A percentile compares a stretch with the other conserved stretches of the same genome.
phyloP scores from a whole-genome alignment of 2,888 invertebrate genomes.

The Gryllus longicercus region DNA sequence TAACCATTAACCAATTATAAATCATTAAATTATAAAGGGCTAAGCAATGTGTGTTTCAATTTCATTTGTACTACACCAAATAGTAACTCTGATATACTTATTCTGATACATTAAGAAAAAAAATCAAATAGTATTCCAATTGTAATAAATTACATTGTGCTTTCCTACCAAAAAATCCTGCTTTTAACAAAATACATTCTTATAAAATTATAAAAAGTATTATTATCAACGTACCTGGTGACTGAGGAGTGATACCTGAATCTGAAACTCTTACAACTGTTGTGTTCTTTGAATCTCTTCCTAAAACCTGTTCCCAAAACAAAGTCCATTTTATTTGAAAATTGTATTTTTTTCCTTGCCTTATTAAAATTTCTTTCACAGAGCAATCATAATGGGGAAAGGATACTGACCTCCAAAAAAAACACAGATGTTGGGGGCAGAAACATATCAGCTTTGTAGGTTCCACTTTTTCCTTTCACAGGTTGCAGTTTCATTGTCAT shows the following conservation, averaged over 20 bases:
- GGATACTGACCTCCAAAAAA: neutral
- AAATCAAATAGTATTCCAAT: no score
- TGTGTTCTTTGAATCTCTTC: neutral
- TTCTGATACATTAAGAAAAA: no score
- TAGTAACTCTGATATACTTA: no score
- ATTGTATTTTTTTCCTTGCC: neutral
- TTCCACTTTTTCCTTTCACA: neutral
- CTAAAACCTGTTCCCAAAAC: neutral
- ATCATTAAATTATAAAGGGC: no score
- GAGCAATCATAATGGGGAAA: no score
- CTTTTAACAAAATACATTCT: no score
- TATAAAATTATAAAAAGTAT: neutral
- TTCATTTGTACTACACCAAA: no score
- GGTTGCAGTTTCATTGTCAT: neutral
- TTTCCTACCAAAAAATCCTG: no score
- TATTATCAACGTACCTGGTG: neutral
- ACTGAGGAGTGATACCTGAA: neutral
- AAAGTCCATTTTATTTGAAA: neutral
- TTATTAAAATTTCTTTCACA: no score
- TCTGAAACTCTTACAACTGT: neutral
- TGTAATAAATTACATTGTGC: no score
- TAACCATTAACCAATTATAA: no score
- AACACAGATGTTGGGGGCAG: neutral
- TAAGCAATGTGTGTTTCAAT: no score
- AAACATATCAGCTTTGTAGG: neutral